phyloP scores from a whole-genome alignment of 2,113 vertebrate species.

The Eptesicus fuscus region DNA sequence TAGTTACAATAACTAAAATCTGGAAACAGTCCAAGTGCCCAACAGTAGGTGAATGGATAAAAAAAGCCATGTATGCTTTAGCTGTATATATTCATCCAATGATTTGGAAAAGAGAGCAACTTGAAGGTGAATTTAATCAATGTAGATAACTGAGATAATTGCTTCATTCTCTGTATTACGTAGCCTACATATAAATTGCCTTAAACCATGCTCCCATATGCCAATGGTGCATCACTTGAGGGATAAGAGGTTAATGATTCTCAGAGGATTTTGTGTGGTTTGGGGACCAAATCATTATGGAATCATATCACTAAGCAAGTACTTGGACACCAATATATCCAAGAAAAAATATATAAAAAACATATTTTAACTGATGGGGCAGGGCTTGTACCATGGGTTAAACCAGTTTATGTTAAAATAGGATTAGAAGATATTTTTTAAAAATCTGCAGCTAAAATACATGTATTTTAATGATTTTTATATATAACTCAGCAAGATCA shows the following conservation, averaged over 20 bases:
- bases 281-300: not conserved
- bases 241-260: constrained; percentile 26
- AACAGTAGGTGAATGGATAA: too few relatives aligned
- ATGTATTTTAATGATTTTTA: not conserved
- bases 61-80: not conserved
- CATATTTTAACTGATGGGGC: not conserved
- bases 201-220: not conserved
- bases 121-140: constrained; percentile 67
- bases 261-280: constrained; percentile 26
- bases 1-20: too few relatives aligned
- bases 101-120: constrained; percentile 23
- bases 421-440: not conserved
- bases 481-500: not conserved
- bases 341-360: constrained; percentile 13
- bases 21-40: too few relatives aligned
- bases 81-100: not conserved
- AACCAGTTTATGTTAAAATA: constrained; percentile 8
- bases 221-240: not conserved
- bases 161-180: not conserved
- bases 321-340: not conserved
- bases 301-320: not conserved
- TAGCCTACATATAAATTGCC: constrained; percentile 49
- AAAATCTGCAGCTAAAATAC: not conserved
- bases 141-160: constrained; percentile 52
- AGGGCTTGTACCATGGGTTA: not conserved